These are phyloP conservation scores for Axea sp. DNA, from an alignment of 2,888 invertebrate genomes.

Conservation along the genomic window DNA sequence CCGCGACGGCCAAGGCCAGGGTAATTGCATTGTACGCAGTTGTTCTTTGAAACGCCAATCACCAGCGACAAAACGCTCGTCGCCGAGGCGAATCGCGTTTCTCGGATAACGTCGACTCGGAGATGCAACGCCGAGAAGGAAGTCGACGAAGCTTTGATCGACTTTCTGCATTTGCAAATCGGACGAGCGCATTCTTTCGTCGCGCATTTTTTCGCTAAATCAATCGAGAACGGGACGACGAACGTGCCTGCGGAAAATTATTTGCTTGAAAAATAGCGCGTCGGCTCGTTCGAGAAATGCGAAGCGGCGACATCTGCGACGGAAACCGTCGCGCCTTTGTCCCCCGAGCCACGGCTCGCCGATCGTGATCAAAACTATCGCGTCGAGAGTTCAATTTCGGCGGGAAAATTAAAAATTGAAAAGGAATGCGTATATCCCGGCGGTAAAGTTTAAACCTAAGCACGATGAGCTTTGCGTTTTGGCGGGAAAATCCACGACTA, in stretches of 20 bases:
- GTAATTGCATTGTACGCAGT: conserved; percentile 79
- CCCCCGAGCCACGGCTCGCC: too few species aligned
- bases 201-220: conserved; percentile 33
- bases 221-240: conserved; percentile 30
- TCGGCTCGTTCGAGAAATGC: too few species aligned
- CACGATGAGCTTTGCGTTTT: too few species aligned
- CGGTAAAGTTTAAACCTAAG: too few species aligned
- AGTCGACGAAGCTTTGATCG: conserved; percentile 36
- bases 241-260: conserved; percentile 20
- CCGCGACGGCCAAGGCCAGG: conserved; percentile 71
- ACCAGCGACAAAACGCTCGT: conserved; percentile 79
- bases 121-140: conserved; percentile 63
- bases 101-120: conserved; percentile 26
- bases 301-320: too few species aligned
- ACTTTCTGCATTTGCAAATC: conserved; percentile 56
- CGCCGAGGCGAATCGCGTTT: conserved; percentile 72
- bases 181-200: conserved; percentile 38
- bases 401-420: too few species aligned
- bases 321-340: too few species aligned
- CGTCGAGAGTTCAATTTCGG: too few species aligned
- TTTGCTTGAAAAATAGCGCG: conserved; percentile 26
- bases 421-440: too few species aligned
- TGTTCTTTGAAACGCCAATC: conserved; percentile 79
- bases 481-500: too few species aligned
- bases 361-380: too few species aligned